Evolutionary conservation across 1,140 invertebrate genomes (phyloP).

Genomic region (Oedothorax gibbosus): DNA sequence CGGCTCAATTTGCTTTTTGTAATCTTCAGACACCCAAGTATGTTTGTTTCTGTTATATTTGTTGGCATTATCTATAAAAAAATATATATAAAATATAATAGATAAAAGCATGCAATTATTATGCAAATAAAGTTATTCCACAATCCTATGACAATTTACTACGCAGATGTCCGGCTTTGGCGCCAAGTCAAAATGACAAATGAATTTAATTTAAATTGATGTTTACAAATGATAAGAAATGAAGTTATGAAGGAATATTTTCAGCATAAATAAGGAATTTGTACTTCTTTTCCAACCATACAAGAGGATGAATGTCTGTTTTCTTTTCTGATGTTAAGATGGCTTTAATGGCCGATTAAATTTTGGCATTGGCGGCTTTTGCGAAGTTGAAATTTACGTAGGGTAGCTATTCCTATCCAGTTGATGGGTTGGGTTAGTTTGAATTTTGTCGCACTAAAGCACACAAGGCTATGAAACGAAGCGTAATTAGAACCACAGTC

Average conservation of each 20-base stretch:
- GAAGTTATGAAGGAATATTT: not conserved
- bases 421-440: no score
- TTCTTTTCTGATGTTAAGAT: no score
- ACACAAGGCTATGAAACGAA: no score
- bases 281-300: no score
- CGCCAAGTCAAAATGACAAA: not conserved
- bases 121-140: not conserved
- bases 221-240: not conserved
- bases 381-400: no score
- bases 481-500: no score
- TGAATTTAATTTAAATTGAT: not conserved
- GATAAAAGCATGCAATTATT: not conserved
- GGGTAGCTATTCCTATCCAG: no score
- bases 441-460: no score
- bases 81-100: not conserved
- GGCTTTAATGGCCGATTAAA: no score
- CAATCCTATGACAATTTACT: not conserved
- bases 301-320: no score
- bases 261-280: no score
- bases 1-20: conserved; percentile 1
- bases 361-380: no score
- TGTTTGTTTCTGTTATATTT: not conserved
- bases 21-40: conserved; percentile 38
- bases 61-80: conserved; percentile 7
- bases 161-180: not conserved